These are phyloP conservation scores for Actinia equina DNA, from an alignment of 64 coral and sea anemone genomes.

Conservation along the genomic window DNA sequence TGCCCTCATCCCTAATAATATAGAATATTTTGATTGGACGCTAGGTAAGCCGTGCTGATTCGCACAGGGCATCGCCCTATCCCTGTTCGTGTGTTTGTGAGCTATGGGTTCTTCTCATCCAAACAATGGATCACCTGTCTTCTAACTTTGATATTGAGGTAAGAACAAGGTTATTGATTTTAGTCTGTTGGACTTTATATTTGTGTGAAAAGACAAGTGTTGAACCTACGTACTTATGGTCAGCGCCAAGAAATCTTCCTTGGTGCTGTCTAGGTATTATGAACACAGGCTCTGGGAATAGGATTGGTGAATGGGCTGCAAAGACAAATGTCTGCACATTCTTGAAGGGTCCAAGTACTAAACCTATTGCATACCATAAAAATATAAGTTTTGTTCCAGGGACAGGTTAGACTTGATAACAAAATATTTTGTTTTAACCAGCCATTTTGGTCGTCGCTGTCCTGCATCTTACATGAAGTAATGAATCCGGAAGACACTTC, in stretches of 20 bases:
- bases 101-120: slow-evolving; percentile 64
- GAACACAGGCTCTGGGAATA: no score
- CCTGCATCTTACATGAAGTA: slow-evolving; percentile 45
- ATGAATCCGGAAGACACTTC: slow-evolving; percentile 30
- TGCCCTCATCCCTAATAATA: no score
- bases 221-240: no score
- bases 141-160: slow-evolving; percentile 13
- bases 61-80: slow-evolving; percentile 39
- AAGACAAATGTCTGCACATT: no score
- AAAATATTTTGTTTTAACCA: neutral
- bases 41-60: slow-evolving; percentile 23
- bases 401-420: neutral
- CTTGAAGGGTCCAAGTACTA: no score
- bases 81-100: slow-evolving; percentile 62
- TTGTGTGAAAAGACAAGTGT: neutral
- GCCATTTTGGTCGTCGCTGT: slow-evolving; percentile 57
- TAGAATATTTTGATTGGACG: neutral
- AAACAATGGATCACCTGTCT: slow-evolving; percentile 54
- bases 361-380: no score
- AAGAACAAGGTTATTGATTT: neutral
- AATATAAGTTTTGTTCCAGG: no score
- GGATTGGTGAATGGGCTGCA: no score
- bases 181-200: neutral
- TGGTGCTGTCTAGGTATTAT: no score
- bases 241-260: no score